Evolutionary conservation across 2,797 vertebrate genomes (phyloP).

Genomic region (Psittacula echo): DNA sequence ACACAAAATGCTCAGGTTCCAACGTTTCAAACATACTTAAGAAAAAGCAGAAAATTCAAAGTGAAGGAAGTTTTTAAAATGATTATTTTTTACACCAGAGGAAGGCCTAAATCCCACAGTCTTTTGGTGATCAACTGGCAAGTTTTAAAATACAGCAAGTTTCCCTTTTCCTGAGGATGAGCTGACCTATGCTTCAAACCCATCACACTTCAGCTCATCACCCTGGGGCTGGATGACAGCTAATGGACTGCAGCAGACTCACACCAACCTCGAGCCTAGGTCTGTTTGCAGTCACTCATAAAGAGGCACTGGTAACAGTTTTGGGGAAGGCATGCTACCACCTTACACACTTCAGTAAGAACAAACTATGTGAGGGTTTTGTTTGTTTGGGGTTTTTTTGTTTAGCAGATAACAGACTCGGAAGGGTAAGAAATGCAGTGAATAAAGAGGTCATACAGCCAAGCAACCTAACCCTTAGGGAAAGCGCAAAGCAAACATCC

Average conservation of each 20-base stretch:
- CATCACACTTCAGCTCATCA: neutral
- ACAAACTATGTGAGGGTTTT: fast-evolving
- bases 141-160: neutral
- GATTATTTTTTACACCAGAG: neutral
- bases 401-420: neutral
- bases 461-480: neutral
- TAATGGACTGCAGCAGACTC: neutral
- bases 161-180: neutral
- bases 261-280: neutral
- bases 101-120: neutral
- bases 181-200: neutral
- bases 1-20: neutral
- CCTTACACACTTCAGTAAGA: neutral
- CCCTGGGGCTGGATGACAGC: neutral
- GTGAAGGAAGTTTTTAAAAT: neutral
- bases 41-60: neutral
- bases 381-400: neutral
- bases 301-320: neutral
- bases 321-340: neutral
- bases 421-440: neutral
- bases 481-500: neutral
- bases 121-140: neutral
- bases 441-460: neutral
- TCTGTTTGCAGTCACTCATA: neutral
- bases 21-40: neutral